A percentile compares a stretch with the other conserved stretches of the same genome.
Conservation (phyloP, 1,140 invertebrate species). For the Pygmarrhopalites habei region DNA sequence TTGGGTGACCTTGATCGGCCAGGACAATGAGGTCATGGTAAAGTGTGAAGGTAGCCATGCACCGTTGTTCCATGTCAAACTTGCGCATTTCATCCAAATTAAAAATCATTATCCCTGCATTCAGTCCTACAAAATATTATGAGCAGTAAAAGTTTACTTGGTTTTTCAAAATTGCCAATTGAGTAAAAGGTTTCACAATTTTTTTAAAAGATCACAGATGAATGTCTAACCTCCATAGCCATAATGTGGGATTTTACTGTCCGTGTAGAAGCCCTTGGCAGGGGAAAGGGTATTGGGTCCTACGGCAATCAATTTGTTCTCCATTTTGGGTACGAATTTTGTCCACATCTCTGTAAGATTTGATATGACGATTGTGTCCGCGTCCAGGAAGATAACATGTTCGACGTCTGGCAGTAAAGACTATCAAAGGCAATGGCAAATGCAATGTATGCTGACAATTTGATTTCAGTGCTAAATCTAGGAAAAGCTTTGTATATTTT, state of each 20-base stretch:
- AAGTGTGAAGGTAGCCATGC: not conserved
- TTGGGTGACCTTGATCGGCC: not conserved
- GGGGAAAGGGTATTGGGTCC: not conserved
- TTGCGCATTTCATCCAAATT: not conserved
- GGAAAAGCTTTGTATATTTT: not conserved
- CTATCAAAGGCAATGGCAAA: not conserved
- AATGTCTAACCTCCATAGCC: not conserved
- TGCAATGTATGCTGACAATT: not conserved
- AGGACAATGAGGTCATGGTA: not conserved
- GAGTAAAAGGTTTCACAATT: not conserved
- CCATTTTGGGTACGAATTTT: not conserved
- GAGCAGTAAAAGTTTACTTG: no score
- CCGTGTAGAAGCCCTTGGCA: not conserved
- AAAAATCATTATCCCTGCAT: not conserved
- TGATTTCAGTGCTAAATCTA: no score
- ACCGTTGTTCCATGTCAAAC: not conserved
- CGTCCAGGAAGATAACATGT: not conserved
- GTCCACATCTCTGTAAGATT: not conserved
- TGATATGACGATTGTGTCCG: not conserved
- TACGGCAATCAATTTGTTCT: not conserved
- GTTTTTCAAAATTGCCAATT: not conserved
- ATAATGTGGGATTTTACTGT: not conserved
- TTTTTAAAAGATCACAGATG: not conserved
- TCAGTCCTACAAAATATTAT: not conserved
- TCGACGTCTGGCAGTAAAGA: not conserved